phyloP scores from a whole-genome alignment of 2,113 vertebrate species.

The Merops nubicus region DNA sequence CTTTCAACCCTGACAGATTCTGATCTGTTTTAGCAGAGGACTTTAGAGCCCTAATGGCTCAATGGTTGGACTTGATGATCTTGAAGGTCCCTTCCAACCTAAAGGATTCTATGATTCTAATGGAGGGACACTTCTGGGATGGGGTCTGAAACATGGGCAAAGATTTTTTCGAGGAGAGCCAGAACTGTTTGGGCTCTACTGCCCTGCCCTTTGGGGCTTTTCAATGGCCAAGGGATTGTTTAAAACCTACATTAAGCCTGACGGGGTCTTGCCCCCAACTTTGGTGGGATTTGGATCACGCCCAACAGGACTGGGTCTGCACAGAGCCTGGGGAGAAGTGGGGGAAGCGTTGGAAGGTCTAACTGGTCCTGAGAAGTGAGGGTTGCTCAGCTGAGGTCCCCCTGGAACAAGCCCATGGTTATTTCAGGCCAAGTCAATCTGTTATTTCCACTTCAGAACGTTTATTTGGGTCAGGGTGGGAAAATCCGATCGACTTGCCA shows the following conservation, averaged over 20 bases:
- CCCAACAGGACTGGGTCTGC: background rate
- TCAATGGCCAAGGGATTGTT: background rate
- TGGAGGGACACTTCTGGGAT: too few species aligned
- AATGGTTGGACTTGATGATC: too few species aligned
- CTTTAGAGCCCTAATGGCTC: too few species aligned
- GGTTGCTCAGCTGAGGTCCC: background rate
- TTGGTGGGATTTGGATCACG: background rate
- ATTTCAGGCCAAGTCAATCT: constrained; percentile 6
- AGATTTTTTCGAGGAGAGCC: too few species aligned
- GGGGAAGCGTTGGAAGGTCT: background rate
- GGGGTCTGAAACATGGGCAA: too few species aligned
- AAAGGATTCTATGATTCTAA: too few species aligned
- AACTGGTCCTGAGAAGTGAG: background rate
- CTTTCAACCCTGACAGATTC: too few species aligned
- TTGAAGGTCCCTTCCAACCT: too few species aligned
- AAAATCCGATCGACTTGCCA: background rate
- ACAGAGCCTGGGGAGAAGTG: background rate
- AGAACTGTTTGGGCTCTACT: too few species aligned
- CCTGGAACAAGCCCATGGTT: background rate
- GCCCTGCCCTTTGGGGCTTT: background rate
- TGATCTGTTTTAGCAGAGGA: too few species aligned
- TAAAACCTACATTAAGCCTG: background rate
- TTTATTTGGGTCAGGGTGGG: constrained; percentile 16
- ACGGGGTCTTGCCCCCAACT: background rate
- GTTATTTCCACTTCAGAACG: background rate